Evolutionary conservation across 2,797 vertebrate species (phyloP), one percentile per base, ranked within the genome.

Genomic region (Paedocypris micromegethes): DNA sequence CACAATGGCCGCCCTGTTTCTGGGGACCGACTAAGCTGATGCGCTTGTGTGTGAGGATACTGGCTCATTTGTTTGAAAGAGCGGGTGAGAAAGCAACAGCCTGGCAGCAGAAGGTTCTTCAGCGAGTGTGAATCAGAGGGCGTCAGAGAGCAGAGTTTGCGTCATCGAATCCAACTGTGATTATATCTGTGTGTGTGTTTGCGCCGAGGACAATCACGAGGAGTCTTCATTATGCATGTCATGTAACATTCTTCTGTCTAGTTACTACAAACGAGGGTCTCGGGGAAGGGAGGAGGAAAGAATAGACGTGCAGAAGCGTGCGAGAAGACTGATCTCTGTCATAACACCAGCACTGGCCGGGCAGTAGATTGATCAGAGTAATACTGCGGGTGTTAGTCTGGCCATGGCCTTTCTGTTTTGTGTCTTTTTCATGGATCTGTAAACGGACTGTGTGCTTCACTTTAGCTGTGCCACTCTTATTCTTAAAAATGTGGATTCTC

Each of bases 101-200:
- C 7, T 59, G 49, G 23, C 46, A 68, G 56, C 58, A 58, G 56
- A 49, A 42, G 63, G 53, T 72, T 69, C 64, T 59, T 43, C 39
- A 58, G 45, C 9, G 51, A 48, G 38, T 38, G 51, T 63, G 54
- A 77, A 60, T 68, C 77, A 66, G 38, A 63, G 67, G 62, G 58
- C 39, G 38, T 58, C 40, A 54, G 64, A 62, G 70, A 58, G 59
- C 68, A 59, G 55, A 48, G 45, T 51, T 62, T 59, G 55, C 64
- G 43, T 74, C 75, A 77, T 59, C 59, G 38, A 37, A 2, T 1
- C 41, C 7, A 51, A 44, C 9, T 59, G 62, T 58, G 6, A 9
- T 9, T 23, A 3, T 72, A 4, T 58, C 41, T 62, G 46, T 46
- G 9, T 9, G 39, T 47, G 41, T 38, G 51, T 39, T 46, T 39